Evolutionary conservation across 2,113 vertebrate species (phyloP).

Genomic region (Muntiacus reevesi): DNA sequence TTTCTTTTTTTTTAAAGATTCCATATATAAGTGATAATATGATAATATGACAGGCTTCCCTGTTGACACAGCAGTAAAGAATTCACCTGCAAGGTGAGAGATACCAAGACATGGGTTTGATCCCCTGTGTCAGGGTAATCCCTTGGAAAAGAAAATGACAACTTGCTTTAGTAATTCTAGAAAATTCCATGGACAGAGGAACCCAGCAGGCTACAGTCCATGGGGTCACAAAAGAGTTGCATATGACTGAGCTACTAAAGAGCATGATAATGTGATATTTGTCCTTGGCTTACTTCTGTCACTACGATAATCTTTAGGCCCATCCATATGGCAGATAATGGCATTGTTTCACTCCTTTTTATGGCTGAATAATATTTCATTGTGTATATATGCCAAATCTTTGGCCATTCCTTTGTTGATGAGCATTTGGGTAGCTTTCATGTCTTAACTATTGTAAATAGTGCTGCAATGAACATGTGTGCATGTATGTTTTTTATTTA

Average conservation of each 20-base stretch:
- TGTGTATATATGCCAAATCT: neutral
- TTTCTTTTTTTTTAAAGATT: neutral
- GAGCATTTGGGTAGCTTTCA: neutral
- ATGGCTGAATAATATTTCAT: neutral
- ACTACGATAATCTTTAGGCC: neutral
- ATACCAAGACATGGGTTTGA: no score
- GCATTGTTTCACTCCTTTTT: neutral
- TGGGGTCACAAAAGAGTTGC: neutral
- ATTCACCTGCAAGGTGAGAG: no score
- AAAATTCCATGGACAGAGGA: no score
- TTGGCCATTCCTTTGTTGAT: neutral
- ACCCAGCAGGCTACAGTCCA: no score
- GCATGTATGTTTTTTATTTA: neutral
- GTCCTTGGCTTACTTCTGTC: neutral
- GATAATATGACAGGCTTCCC: no score
- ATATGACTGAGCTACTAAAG: neutral
- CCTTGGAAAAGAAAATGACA: no score
- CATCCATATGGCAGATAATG: neutral
- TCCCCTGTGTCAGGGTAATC: no score
- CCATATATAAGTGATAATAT: neutral
- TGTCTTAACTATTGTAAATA: neutral
- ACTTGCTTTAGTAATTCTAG: no score
- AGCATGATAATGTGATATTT: neutral
- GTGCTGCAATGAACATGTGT: neutral
- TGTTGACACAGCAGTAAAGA: no score